Evolutionary conservation across 2,113 vertebrate genomes (phyloP), one percentile per base, ranked within the genome.

Genomic region (Hydrochoerus hydrochaeris): DNA sequence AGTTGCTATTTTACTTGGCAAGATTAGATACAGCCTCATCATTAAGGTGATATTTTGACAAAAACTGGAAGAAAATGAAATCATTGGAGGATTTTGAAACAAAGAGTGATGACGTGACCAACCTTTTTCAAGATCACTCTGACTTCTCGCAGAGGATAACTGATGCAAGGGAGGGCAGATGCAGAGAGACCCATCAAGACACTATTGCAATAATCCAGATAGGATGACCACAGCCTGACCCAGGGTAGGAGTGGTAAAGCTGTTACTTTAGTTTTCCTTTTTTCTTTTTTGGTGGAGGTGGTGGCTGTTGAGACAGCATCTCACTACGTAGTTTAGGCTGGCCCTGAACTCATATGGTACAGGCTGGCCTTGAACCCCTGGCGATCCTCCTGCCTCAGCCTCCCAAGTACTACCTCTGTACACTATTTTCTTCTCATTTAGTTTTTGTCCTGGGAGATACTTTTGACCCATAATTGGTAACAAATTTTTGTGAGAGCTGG

Each of bases 401-500:
- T 75, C 38, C 71, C 71, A 75, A 73, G 38, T 75, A 22, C 38
- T 44, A 75, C 62, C 41, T 73, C 49, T 83, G 49, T 89, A 82
- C 85, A 60, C 46, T 69, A 32, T 94, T 94, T 94, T 91, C 71
- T 60, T 88, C 52, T 93, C 44, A 91, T 95, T 95, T 90, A 49
- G 28, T 87, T 89, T 90, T 62, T 87, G 41, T 46, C 44, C n/a
- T 71, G 41, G 46, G 75, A 95, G 86, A 92, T 52, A 69, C 49
- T 92, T 91, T 84, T 88, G 77, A 87, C 89, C 30, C 52, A 32
- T 63, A 85, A 83, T 24, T 28, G 54, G 85, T 83, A 77, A 90
- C 49, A 90, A 95, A 91, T 49, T 14, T 58, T 35, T 95, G 46
- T 73, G 60, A 88, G 54, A 67, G 41, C 80, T 35, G 32, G 65